Conservation (phyloP, 2,797 vertebrate species). For the Platyrinchus mystaceus region DNA sequence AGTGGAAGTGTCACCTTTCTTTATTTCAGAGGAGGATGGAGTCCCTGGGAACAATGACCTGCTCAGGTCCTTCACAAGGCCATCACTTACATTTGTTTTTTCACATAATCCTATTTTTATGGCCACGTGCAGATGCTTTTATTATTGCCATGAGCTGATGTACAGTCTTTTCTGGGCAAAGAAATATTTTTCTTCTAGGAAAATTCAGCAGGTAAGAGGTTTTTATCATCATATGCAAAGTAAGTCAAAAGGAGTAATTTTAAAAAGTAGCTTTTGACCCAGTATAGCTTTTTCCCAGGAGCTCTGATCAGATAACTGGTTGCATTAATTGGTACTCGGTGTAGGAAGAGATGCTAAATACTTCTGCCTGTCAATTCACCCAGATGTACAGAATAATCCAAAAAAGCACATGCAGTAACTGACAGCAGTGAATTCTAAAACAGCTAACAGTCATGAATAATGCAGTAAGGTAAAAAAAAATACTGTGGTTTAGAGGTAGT, state of each 20-base stretch:
- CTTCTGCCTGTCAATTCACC: constrained; percentile 50
- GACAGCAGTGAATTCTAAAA: constrained; percentile 45
- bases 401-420: constrained; percentile 8
- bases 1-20: neutral
- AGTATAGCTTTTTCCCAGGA: neutral
- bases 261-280: constrained; percentile 7
- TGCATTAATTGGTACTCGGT: constrained; percentile 35
- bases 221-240: constrained; percentile 38
- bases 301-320: constrained; percentile 40
- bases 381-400: constrained; percentile 35
- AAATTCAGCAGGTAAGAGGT: neutral
- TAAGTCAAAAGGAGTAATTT: constrained; percentile 14
- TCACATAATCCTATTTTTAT: neutral
- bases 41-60: neutral
- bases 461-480: constrained; percentile 10
- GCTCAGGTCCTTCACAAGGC: neutral
- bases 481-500: neutral
- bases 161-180: neutral
- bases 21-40: neutral
- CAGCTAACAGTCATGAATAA: constrained; percentile 49
- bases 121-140: neutral
- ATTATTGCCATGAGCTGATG: neutral
- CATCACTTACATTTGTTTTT: neutral
- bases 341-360: constrained; percentile 52
- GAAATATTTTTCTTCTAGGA: neutral